Base-by-base conservation (phyloP, 2,113 vertebrate genomes). In the Rhodinocichla rosea region DNA sequence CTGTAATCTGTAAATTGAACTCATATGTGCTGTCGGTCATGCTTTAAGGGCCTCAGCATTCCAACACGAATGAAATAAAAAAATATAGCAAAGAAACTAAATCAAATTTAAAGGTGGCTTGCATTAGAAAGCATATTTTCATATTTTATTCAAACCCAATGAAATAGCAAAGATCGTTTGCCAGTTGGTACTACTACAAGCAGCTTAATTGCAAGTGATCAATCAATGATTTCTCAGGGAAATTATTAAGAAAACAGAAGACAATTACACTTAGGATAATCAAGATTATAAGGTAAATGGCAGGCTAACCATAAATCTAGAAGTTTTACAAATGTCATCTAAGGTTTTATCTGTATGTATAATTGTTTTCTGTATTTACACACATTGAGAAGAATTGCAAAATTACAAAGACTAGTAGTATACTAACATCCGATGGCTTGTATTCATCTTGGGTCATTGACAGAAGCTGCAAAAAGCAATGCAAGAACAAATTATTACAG, bases 361-460 rank as follows among this genome's bases (percentile, higher is more conserved):
- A 42, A 63, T 40, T 39, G 68, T 87, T 68, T 77, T 82, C 63
- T 8, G 17, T 63, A 92, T 96, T 89, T 53, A 92, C 52, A 93
- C 71, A 89, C 13, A 62, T 15, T 32, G 37, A 55, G 53, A 88
- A 63, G 81, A 82, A 94, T 82, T 68, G 57, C 27, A 83, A 78
- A 89, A 89, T 60, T 40, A 93, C 65, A 95, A 97, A 94, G 73
- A 97, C 65, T 97, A 95, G 97, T 83, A 92, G 92, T 97, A 98
- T 98, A 98, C 99, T 99, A 99, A 99, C 99, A 98, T 99, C 99
- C 57, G 98, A 98, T 68, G 99, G 98, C 97, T 99, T 99, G 99
- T 99, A 99, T 97, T 99, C 99, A 96, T 99, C 99, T 98, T 98
- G 99, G 90, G 99, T 99, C 98, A 98, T 95, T 97, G 99, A 99